Evolutionary conservation across 2,888 invertebrate genomes (phyloP).

Genomic region (Peribatodes rhomboidaria): DNA sequence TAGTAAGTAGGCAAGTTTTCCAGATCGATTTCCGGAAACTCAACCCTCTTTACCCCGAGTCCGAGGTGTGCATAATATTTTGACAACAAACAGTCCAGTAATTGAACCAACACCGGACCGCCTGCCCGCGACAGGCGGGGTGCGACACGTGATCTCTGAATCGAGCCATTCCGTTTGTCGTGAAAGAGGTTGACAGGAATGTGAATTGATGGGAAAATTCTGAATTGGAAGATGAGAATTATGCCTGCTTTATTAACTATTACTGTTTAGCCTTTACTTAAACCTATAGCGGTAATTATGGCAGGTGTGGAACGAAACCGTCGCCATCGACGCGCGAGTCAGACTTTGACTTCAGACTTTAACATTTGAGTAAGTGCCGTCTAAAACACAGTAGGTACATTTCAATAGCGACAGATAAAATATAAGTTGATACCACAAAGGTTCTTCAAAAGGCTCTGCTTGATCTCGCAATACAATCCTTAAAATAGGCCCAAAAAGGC

Average conservation of each 20-base stretch:
- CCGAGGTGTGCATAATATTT: slow-evolving; percentile 63
- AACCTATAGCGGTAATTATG: no score
- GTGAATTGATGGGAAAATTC: no score
- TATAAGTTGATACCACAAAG: no score
- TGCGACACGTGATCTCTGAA: slow-evolving; percentile 10
- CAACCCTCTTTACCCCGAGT: background rate
- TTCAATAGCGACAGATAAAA: no score
- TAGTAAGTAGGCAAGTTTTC: background rate
- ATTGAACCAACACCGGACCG: slow-evolving; percentile 60
- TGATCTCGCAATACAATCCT: no score
- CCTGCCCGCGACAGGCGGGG: slow-evolving; percentile 49
- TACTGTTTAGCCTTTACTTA: no score
- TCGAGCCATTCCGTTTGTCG: slow-evolving; percentile 10
- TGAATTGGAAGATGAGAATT: background rate
- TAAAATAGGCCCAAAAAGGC: background rate
- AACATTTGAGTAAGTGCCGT: no score
- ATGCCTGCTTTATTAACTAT: background rate
- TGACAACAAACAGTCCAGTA: slow-evolving; percentile 74
- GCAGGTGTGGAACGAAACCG: no score
- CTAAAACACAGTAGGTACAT: no score
- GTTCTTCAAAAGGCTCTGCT: no score
- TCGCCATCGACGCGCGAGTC: no score
- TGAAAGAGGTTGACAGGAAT: slow-evolving; percentile 23
- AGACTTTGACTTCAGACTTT: no score
- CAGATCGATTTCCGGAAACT: background rate